Base-by-base conservation (phyloP, 2,113 vertebrate genomes). In the Neopipo cinnamomea region DNA sequence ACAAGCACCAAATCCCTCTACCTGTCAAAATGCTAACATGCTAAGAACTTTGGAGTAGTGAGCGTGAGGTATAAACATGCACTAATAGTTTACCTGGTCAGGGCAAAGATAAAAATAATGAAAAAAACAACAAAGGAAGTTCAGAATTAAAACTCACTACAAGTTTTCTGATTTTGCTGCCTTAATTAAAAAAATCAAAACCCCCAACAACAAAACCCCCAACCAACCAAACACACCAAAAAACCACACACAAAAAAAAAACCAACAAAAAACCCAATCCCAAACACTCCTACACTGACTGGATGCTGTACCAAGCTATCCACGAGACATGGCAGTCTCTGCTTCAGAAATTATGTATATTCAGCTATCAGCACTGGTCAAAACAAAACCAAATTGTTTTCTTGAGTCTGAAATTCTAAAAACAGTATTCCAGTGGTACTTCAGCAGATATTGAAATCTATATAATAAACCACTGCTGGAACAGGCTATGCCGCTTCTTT, bases 31-130 rank as follows among this genome's bases (percentile, higher is more conserved):
- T 35, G 27, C 11, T 10, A 58, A 42, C 47, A 46, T 14, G 42
- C 30, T 62, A 67, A 65, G 72, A 92, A 23, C 25, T 76, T 37
- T 52, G 56, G 8, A 4, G 31, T 12, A n/a, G 6, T 41, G 5
- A 22, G 37, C 9, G 8, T 39, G 19, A 28, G 18, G 35, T 55
- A 39, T 56, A 71, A 95, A 78, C 0, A 1, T 0, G 0, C 13
- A 42, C 6, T 7, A 47, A 27, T 37, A 80, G 49, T 49, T 88
- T 28, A 84, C n/a, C 21, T 39, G 8, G 17, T 74, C 61, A 74
- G 22, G n/a, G 42, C 68, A 65, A 87, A 63, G 5, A 50, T 35
- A 1, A 85, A 95, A 59, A 42, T 27, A 67, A 22, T 15, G 8
- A 11, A 8, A 61, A 47, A 75, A 83, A 3, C 7, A 49, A 66